These are phyloP conservation scores for Cryptus viduatorius DNA, from an alignment of 2,888 invertebrate genomes.

Conservation along the genomic window DNA sequence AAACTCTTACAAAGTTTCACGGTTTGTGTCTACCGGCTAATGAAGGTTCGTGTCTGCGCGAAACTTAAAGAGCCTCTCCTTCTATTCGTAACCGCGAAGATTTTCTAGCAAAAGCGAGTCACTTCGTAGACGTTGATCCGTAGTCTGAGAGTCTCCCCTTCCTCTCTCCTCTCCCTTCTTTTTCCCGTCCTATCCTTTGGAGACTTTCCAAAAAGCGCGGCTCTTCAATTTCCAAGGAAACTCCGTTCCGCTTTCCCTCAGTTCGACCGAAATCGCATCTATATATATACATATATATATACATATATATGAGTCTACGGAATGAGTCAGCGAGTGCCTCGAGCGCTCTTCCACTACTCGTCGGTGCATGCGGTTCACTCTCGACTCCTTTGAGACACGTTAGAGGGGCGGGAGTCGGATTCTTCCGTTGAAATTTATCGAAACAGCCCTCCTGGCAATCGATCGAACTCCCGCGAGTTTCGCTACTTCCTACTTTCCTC, in stretches of 20 bases:
- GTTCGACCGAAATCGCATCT: conserved; percentile 23
- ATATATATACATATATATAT: conserved; percentile 5
- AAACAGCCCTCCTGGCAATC: conserved; percentile 60
- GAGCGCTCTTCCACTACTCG: conserved; percentile 41
- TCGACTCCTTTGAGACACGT: conserved; percentile 58
- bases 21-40: conserved; percentile 22
- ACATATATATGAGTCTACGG: conserved; percentile 14
- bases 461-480: conserved; percentile 50
- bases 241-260: conserved; percentile 54
- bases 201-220: conserved; percentile 65
- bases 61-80: conserved; percentile 19
- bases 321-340: conserved; percentile 56
- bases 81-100: not conserved
- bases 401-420: not conserved
- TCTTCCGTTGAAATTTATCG: conserved; percentile 62
- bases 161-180: conserved; percentile 3
- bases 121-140: conserved; percentile 42
- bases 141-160: conserved; percentile 1
- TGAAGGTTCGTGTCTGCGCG: not conserved
- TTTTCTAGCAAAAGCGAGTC: conserved; percentile 27
- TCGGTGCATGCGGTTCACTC: conserved; percentile 59
- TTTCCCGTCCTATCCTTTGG: conserved; percentile 39
- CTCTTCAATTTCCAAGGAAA: conserved; percentile 57
- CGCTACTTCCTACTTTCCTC: not conserved
- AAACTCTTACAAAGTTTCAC: not conserved